phyloP scores from a whole-genome alignment of 2,113 vertebrate species.

The Illadopsis cleaveri region DNA sequence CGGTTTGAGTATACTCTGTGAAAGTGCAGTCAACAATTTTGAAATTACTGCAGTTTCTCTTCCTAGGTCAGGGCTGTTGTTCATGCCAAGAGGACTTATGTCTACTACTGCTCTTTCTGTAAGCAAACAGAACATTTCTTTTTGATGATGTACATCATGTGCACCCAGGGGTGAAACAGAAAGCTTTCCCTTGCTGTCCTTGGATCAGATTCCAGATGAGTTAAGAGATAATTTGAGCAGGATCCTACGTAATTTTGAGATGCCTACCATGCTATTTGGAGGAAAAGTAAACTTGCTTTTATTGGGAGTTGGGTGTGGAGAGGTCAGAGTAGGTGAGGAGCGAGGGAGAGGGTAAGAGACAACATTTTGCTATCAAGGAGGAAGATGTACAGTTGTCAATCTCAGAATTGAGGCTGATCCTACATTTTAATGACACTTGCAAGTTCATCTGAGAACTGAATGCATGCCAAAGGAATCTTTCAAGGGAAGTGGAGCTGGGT shows the following conservation, averaged over 20 bases:
- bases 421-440: background rate
- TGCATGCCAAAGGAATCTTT: slow-evolving; percentile 28
- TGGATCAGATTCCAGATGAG: background rate
- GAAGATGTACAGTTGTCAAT: background rate
- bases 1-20: slow-evolving; percentile 49
- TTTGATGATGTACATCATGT: background rate
- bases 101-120: background rate
- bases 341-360: background rate
- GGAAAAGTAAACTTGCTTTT: background rate
- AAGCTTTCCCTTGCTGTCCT: background rate
- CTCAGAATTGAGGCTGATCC: background rate
- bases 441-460: slow-evolving; percentile 18
- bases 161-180: background rate
- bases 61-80: background rate
- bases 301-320: background rate
- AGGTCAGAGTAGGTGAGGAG: background rate
- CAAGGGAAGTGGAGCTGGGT: slow-evolving; percentile 11
- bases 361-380: background rate
- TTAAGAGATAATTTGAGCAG: background rate
- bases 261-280: background rate
- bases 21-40: slow-evolving; percentile 35
- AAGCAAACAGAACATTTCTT: background rate
- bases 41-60: slow-evolving; percentile 48
- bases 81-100: background rate
- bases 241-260: background rate